Conservation (phyloP, 35 echinoderm and acorn worm genomes). For the Nesometra sesokonis region DNA sequence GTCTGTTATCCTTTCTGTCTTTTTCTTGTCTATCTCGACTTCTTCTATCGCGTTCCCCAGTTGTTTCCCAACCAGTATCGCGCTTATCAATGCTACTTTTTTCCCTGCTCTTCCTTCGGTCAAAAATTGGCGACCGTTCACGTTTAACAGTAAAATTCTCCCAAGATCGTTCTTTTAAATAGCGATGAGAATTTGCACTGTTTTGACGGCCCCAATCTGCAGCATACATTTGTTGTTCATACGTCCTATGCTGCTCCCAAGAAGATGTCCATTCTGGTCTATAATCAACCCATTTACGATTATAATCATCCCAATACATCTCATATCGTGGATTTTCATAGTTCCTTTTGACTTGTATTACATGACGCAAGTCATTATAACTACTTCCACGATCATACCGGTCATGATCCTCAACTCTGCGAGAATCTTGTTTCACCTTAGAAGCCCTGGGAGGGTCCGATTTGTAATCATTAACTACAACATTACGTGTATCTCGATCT, state of each 20-base stretch:
- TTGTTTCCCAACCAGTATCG: slow-evolving; percentile 16
- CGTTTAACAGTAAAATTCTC: not conserved
- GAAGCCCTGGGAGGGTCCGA: not conserved
- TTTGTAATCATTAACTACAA: not conserved
- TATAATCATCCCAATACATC: not conserved
- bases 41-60: not conserved
- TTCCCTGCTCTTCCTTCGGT: not conserved
- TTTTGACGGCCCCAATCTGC: not conserved
- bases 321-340: not conserved
- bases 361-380: not conserved
- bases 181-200: not conserved
- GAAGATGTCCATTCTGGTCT: not conserved
- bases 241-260: not conserved
- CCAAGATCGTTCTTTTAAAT: not conserved
- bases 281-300: not conserved
- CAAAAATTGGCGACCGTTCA: not conserved
- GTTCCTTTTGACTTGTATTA: not conserved
- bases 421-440: not conserved
- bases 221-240: not conserved
- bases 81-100: not conserved
- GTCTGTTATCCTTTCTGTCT: not conserved
- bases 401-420: not conserved
- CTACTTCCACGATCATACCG: not conserved
- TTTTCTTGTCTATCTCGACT: not conserved
- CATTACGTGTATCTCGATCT: not conserved